These are phyloP conservation scores for Synergus gifuensis DNA, from an alignment of 2,888 invertebrate species.

Conservation along the genomic window DNA sequence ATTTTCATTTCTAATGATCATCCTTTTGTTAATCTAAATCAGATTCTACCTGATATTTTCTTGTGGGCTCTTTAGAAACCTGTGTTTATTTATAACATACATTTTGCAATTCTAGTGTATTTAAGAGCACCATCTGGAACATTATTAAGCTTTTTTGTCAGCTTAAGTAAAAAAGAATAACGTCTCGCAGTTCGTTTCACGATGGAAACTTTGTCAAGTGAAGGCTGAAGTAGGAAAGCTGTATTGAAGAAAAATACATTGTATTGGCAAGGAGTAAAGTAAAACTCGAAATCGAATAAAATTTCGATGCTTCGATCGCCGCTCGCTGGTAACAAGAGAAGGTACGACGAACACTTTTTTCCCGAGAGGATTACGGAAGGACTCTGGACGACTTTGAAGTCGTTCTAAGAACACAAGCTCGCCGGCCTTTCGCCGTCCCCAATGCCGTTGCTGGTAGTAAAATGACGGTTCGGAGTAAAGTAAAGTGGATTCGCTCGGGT, in stretches of 20 bases:
- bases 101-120: background rate
- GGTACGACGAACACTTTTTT: constrained; percentile 28
- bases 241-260: constrained; percentile 35
- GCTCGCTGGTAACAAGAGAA: constrained; percentile 37
- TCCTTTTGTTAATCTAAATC: background rate
- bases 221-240: constrained; percentile 15
- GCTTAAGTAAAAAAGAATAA: constrained; percentile 4
- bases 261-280: constrained; percentile 23
- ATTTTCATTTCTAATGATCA: background rate
- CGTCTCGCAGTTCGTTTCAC: background rate
- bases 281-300: constrained; percentile 36
- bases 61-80: too few species aligned
- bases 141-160: background rate
- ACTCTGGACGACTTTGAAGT: constrained; percentile 63
- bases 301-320: constrained; percentile 42
- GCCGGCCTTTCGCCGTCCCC: constrained; percentile 15
- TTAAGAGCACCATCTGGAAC: background rate
- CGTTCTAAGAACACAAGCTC: constrained; percentile 51
- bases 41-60: background rate
- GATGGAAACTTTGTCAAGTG: background rate
- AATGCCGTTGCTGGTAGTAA: constrained; percentile 57
- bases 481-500: constrained; percentile 65
- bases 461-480: constrained; percentile 65
- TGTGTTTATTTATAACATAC: too few species aligned
- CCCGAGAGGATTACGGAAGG: constrained; percentile 53